A percentile compares a stretch with the other conserved stretches of the same genome.
Evolutionary conservation across 2,797 vertebrate genomes (phyloP).

Genomic region (Gallinago nigripennis): DNA sequence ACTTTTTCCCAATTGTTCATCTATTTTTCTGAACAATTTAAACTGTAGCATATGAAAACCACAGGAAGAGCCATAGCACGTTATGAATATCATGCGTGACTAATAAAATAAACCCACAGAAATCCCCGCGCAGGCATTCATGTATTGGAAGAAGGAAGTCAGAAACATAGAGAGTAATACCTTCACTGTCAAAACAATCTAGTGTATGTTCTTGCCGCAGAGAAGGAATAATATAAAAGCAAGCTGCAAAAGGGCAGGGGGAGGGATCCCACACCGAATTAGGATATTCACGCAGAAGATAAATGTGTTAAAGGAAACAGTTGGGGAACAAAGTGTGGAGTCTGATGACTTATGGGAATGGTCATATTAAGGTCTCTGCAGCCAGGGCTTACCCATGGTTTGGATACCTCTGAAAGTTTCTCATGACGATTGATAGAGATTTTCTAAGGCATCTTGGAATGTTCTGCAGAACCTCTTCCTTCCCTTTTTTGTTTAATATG

Average conservation of each 20-base stretch:
- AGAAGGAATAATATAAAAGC: background rate
- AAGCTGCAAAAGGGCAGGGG: background rate
- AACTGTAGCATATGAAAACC: background rate
- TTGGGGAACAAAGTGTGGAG: background rate
- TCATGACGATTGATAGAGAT: background rate
- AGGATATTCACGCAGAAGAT: background rate
- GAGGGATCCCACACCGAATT: background rate
- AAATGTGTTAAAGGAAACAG: background rate
- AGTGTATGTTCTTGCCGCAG: rapidly evolving
- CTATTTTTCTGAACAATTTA: background rate
- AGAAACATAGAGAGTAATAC: background rate
- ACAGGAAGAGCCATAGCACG: background rate
- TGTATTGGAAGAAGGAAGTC: background rate
- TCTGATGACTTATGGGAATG: background rate
- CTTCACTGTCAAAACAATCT: background rate
- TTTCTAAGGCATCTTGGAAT: background rate
- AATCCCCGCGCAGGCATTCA: background rate
- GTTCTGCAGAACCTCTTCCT: background rate
- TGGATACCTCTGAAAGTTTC: background rate
- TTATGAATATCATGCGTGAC: background rate
- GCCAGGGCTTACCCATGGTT: background rate
- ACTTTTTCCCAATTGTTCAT: background rate
- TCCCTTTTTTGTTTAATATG: background rate
- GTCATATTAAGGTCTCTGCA: background rate
- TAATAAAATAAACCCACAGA: background rate